Conservation (phyloP, 2,888 invertebrate species). For the Drosophila leonis region DNA sequence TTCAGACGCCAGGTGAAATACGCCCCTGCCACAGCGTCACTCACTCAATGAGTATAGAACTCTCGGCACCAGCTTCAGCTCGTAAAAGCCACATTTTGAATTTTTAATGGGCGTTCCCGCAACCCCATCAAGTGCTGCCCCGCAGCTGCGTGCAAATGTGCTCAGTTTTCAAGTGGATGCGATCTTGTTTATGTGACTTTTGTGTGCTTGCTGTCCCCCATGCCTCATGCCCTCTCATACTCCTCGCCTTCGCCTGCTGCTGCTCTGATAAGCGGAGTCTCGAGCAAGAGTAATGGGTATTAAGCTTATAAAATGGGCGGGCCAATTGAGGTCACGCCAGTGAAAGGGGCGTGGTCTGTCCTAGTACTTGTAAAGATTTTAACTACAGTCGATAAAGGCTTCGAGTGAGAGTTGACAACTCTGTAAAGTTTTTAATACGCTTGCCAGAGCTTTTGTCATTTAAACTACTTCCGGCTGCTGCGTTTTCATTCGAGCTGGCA, state of each 20-base stretch:
- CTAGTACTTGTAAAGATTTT: conserved; percentile 19
- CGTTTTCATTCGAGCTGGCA: neutral
- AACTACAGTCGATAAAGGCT: conserved; percentile 38
- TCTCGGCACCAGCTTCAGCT: conserved; percentile 33
- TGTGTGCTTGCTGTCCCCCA: conserved; percentile 23
- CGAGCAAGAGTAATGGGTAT: conserved; percentile 35
- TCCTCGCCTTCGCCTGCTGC: conserved; percentile 6
- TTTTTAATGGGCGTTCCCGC: conserved; percentile 60
- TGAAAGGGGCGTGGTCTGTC: conserved; percentile 4
- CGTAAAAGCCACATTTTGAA: conserved; percentile 74
- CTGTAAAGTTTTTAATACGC: conserved; percentile 6
- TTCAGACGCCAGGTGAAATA: conserved; percentile 49
- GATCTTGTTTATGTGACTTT: conserved; percentile 76
- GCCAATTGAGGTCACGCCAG: conserved; percentile 36
- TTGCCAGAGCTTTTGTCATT: neutral
- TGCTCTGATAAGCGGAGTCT: conserved; percentile 30
- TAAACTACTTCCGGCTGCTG: conserved; percentile 1
- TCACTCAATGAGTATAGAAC: conserved; percentile 1
- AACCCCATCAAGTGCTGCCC: conserved; percentile 4
- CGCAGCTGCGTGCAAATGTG: conserved; percentile 50
- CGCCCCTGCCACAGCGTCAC: neutral
- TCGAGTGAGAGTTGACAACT: conserved; percentile 15
- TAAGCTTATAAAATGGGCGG: conserved; percentile 50
- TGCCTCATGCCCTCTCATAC: neutral
- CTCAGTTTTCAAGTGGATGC: conserved; percentile 69